Base-by-base conservation (phyloP, 2,113 vertebrate species). In the Pseudonaja textilis region DNA sequence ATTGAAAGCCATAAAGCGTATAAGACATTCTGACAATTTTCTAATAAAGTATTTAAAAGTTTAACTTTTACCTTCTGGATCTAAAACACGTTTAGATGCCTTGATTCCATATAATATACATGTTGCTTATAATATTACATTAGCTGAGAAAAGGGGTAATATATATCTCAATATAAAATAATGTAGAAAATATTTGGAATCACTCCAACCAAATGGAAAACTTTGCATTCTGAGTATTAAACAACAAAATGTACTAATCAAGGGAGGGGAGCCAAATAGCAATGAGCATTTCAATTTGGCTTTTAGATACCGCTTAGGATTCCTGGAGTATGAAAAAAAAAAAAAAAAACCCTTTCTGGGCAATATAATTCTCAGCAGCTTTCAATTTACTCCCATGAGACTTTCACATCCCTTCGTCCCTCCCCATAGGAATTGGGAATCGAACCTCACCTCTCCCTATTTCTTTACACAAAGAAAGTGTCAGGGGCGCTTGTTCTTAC, bases 181-280 rank as follows among this genome's bases (percentile, higher is more conserved):
- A 94, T 94, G 94, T 95, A 96, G 90, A 94, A 95, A 86, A 93
- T 16, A 95, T 94, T 95, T 74, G 91, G 94, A 95, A 96, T 96
- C 93, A 64, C 91, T 93, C 90, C 55, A 55, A 47, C 88, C 2
- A 95, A 95, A 94, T 90, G 93, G 95, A 42, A 6, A 90, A 91
- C 23, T 91, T 12, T n/a, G 64, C 88, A 52, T 88, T 56, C 25
- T 92, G 91, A 92, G 39, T 42, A 47, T 86, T 95, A 74, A 0
- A 88, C 88, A 55, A 0, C 1, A 55, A 42, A 74, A 64, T 23
- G 55, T 88, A 20, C 91, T 92, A 92, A 89, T n/a, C 93, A 74
- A 85, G 0, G 29, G 59, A 3, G 11, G 85, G 52, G 93, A 85
- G 11, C 81, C 54, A 94, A 64, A 92, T 20, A 85, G 87, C 90